Base-by-base conservation (phyloP, 2,888 invertebrate species). In the Stenotaenia linearis region DNA sequence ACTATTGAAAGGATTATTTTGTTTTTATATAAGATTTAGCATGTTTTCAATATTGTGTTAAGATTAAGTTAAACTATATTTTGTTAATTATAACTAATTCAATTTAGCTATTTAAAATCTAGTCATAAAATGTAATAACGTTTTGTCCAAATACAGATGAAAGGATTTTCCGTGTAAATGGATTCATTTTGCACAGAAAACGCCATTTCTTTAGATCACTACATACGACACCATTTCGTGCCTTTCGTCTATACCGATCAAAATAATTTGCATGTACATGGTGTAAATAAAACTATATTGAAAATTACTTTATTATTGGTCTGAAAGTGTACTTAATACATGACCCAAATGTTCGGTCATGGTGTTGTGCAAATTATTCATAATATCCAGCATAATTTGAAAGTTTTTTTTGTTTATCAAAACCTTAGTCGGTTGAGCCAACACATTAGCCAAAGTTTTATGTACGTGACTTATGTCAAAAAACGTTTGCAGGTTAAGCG, bases 321-420 rank as follows among this genome's bases (percentile, higher is more conserved):
- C 69, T 25, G 69, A 69, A 28, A 79, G 32, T 12, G 79, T 35
- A 28, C 40, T 37, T 25, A 74, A 75, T 18, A 79, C 40, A 30
- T 79, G 15, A 28, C 21, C 9, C 15, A 79, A 40, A 7, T 79
- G 79, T 21, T 37, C 23, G 10, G 37, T 50, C 35, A 75, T 75
- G n/a, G 74, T 23, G 15, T 37, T 23, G 4, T 75, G 35, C 45
- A 79, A 56, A 23, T 79, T 35, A 37, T 79, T 74, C 15, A 74
- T 23, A 37, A 79, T 69, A 18, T 37, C 37, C 40, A 79, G 12
- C 40, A 79, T 35, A 25, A 79, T 79, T 28, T 79, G 35, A 75
- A 74, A 79, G 21, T 79, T 79, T 9, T 69, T 40, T 40, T 79
- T 79, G 37, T 69, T 75, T 9, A 37, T 28, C 28, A 79, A 21